Base-by-base conservation (phyloP, 2,797 vertebrate species). In the Melanotaenia maccullochi region DNA sequence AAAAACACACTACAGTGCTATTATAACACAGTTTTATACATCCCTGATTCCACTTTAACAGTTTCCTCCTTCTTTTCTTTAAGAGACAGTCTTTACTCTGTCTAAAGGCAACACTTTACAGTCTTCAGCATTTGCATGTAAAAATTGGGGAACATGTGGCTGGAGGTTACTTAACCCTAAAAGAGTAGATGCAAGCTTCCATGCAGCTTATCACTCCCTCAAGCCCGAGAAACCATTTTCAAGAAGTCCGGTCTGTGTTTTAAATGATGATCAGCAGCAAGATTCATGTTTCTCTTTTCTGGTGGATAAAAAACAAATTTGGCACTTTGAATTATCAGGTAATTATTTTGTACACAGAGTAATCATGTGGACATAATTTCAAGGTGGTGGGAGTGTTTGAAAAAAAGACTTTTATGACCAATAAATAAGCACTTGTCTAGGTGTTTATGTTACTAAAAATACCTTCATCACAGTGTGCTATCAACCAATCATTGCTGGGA, bases 11-110 rank as follows among this genome's bases (percentile, higher is more conserved):
- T 57, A 40, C 36, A 65, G 57, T 25, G 32, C 42, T 0, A 5
- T 14, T 20, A 6, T 18, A 71, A 73, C 56, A 49, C 74, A 49
- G 20, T 61, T 55, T 64, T 85, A 83, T 73, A 81, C 52, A 35
- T 63, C 59, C 71, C 35, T 3, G 28, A 55, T 72, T 71, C 54
- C 33, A 14, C 59, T 75, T 68, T 72, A 68, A 0, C 61, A 6
- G 25, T 49, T 61, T 68, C 60, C 22, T 67, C 66, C 58, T 32
- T 58, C 28, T 68, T 16, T 1, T 67, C 20, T 60, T 67, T 38
- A 77, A 76, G 65, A 71, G 58, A 56, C 60, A 44, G 57, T 32
- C 24, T 33, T 55, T 5, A 14, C 13, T 13, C 60, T 18, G 56
- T 38, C 36, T 38, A 12, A 12, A 9, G 12, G 12, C 11, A 30